Evolutionary conservation across 2,888 invertebrate species (phyloP).

Genomic region (Hemaris fuciformis): DNA sequence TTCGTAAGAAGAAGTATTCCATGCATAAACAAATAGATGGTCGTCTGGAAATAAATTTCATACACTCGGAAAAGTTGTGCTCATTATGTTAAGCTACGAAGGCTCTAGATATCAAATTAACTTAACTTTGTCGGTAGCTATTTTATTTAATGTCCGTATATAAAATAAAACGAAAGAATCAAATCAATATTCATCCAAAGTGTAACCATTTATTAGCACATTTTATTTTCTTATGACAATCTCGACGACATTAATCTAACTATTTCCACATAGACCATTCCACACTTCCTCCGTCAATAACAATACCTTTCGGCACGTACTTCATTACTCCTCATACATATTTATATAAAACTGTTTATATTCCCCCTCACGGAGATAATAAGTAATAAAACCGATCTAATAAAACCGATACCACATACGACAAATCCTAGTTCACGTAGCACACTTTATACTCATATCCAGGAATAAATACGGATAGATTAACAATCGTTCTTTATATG

Average conservation of each 20-base stretch:
- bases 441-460: not conserved
- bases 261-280: not conserved
- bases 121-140: no score
- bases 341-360: not conserved
- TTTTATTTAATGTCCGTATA: no score
- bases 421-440: not conserved
- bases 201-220: no score
- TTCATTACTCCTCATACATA: not conserved
- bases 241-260: not conserved
- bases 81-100: no score
- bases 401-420: not conserved
- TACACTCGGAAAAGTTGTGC: no score
- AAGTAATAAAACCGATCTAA: not conserved
- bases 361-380: not conserved
- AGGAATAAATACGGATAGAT: not conserved
- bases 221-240: no score
- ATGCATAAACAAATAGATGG: not conserved
- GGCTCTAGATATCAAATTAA: no score
- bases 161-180: no score
- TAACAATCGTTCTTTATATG: slow-evolving; percentile 1
- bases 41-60: no score
- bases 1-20: not conserved
- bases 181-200: no score
- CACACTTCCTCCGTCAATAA: not conserved
- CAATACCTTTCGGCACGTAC: not conserved